phyloP scores from a whole-genome alignment of 1,140 invertebrate species.

The Ylistrum balloti region DNA sequence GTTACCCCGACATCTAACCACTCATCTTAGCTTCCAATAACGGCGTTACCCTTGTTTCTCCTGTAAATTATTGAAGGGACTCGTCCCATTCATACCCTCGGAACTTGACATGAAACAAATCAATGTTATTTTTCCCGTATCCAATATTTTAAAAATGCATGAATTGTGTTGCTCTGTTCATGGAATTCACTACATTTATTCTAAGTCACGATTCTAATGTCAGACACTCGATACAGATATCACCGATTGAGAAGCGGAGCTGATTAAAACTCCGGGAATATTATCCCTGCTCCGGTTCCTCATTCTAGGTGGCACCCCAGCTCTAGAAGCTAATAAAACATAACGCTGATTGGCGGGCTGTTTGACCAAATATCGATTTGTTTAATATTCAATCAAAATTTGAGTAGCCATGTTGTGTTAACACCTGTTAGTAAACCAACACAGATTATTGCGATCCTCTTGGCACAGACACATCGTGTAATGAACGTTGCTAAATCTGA shows the following conservation, averaged over 20 bases:
- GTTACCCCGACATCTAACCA: neutral
- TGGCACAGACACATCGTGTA: neutral
- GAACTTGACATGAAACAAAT: neutral
- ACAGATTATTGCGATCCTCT: neutral
- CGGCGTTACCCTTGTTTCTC: neutral
- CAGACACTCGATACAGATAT: neutral
- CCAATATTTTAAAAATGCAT: slow-evolving; percentile 36
- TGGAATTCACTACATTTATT: neutral
- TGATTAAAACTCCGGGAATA: neutral
- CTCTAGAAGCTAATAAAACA: slow-evolving; percentile 1
- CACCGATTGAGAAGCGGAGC: neutral
- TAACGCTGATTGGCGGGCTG: neutral
- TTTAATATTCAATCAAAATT: slow-evolving; percentile 39
- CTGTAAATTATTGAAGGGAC: neutral
- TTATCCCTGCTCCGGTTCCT: neutral
- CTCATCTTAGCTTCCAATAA: neutral
- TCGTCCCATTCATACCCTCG: neutral
- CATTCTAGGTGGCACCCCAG: neutral
- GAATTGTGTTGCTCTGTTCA: neutral
- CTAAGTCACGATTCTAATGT: neutral
- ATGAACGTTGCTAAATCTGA: neutral
- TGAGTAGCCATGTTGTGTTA: slow-evolving; percentile 18
- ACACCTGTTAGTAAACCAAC: slow-evolving; percentile 26
- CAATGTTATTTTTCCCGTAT: slow-evolving; percentile 22
- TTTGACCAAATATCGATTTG: slow-evolving; percentile 10